phyloP scores from a whole-genome alignment of 1,140 invertebrate genomes.

The Vanessa atalanta region DNA sequence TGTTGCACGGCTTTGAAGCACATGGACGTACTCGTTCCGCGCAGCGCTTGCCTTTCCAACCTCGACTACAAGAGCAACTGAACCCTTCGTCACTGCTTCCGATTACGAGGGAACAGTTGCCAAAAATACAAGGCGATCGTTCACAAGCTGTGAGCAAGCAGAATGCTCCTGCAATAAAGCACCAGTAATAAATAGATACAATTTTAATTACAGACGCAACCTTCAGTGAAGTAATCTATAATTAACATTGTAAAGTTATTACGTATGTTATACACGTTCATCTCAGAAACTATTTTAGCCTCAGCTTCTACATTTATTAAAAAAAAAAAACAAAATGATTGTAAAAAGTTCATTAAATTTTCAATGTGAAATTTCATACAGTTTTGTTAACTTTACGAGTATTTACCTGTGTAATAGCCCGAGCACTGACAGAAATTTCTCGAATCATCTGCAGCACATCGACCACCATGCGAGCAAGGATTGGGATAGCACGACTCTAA shows the following conservation, averaged over 20 bases:
- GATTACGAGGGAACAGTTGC: slow-evolving; percentile 82
- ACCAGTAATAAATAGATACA: background rate
- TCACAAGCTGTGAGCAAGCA: slow-evolving; percentile 87
- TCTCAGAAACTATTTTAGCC: no score
- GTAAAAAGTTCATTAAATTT: no score
- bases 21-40: slow-evolving; percentile 85
- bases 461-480: slow-evolving; percentile 85
- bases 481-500: slow-evolving; percentile 86
- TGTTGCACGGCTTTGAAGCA: slow-evolving; percentile 85
- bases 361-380: no score
- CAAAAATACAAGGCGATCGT: slow-evolving; percentile 86
- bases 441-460: slow-evolving; percentile 81
- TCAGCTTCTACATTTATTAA: no score
- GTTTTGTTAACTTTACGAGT: background rate
- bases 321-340: no score
- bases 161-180: slow-evolving; percentile 82
- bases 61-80: slow-evolving; percentile 83
- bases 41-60: slow-evolving; percentile 85
- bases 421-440: slow-evolving; percentile 83
- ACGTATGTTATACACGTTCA: no score
- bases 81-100: slow-evolving; percentile 38
- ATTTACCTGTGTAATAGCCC: slow-evolving; percentile 82
- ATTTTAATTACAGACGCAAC: background rate
- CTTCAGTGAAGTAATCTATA: no score
- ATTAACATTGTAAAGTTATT: no score